Conservation (phyloP, 2,113 vertebrate genomes). For the Sclerurus mexicanus region DNA sequence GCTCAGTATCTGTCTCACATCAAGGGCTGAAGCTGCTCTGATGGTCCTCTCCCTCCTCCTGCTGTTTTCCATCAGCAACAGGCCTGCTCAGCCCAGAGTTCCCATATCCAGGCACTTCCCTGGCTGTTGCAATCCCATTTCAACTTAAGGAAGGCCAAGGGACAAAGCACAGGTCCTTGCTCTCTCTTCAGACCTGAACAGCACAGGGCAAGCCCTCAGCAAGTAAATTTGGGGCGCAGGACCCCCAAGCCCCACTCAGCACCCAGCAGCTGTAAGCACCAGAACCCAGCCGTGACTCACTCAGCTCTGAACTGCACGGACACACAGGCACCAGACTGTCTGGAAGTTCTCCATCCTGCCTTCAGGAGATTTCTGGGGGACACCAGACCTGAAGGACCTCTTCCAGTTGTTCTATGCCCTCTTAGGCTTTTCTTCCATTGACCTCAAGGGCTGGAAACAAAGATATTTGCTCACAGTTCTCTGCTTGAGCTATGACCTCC, state of each 20-base stretch:
- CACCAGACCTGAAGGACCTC: not conserved
- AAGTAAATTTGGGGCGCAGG: not conserved
- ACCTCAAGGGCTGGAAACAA: not conserved
- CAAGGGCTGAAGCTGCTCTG: not conserved
- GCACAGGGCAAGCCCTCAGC: accelerated
- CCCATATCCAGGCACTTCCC: not conserved
- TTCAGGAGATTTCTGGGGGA: not conserved
- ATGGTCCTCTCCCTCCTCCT: not conserved
- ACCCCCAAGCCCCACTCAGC: not conserved
- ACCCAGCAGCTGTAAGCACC: not conserved
- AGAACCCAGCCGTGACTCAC: not conserved
- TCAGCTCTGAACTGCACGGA: not conserved
- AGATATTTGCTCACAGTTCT: not conserved
- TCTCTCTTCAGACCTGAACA: not conserved
- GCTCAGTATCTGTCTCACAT: not conserved
- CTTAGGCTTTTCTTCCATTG: not conserved
- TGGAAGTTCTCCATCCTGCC: conserved; percentile 6
- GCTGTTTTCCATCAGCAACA: not conserved
- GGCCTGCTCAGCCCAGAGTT: not conserved
- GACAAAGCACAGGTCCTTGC: not conserved
- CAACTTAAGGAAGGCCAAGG: not conserved
- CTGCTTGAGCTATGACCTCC: not conserved
- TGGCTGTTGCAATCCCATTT: not conserved
- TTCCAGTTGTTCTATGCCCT: not conserved
- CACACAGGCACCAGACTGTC: not conserved